phyloP scores from a whole-genome alignment of 2,888 invertebrate species.

The Drosophila maculinotata region DNA sequence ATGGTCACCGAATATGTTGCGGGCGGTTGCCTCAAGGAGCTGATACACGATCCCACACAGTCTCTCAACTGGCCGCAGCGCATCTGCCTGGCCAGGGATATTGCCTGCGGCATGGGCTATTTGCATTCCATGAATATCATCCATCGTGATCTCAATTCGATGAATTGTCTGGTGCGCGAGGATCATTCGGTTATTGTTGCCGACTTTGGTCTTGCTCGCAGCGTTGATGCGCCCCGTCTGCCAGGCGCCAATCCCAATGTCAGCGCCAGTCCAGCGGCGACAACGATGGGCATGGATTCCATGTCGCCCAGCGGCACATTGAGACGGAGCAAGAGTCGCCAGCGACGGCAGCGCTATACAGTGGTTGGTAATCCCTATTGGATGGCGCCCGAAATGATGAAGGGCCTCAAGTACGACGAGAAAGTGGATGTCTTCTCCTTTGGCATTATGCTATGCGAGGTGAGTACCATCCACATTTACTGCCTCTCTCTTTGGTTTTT shows the following conservation, averaged over 20 bases:
- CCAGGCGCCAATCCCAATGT: conserved; percentile 26
- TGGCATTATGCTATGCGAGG: conserved; percentile 97
- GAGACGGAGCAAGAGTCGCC: conserved; percentile 87
- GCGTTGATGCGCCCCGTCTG: conserved; percentile 86
- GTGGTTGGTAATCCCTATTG: conserved; percentile 99
- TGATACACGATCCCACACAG: conserved; percentile 90
- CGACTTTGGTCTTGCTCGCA: conserved; percentile 96
- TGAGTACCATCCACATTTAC: no score
- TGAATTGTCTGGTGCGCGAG: conserved; percentile 96
- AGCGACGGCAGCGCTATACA: conserved; percentile 94
- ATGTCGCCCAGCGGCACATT: conserved; percentile 84
- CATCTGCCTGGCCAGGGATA: conserved; percentile 94
- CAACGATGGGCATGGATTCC: conserved; percentile 5
- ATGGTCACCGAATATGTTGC: conserved; percentile 97
- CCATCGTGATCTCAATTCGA: conserved; percentile 97
- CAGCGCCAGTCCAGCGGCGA: conserved; percentile 12
- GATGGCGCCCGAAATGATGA: conserved; percentile 99
- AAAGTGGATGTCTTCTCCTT: conserved; percentile 98
- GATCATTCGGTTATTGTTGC: conserved; percentile 97
- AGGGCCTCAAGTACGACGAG: conserved; percentile 97
- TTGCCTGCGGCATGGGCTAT: conserved; percentile 97
- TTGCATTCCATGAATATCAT: conserved; percentile 97
- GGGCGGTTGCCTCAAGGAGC: conserved; percentile 94
- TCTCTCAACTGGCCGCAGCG: conserved; percentile 92
- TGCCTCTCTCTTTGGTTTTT: no score